These are phyloP conservation scores for Rhabditophanes sp. DNA, from an alignment of 2,888 invertebrate genomes.

Conservation along the genomic window DNA sequence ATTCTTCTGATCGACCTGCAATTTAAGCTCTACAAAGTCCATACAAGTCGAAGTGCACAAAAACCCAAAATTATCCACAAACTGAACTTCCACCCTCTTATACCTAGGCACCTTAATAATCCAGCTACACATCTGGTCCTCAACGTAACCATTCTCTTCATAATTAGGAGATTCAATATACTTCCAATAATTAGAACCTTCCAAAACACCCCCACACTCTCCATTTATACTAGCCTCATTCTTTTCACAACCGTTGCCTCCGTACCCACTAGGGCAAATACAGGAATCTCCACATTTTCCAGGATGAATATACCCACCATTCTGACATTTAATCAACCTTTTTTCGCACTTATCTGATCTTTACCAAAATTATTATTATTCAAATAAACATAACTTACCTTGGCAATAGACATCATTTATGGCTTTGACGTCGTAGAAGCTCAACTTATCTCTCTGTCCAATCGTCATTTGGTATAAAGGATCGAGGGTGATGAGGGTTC, in stretches of 20 bases:
- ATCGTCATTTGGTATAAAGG: slow-evolving; percentile 38
- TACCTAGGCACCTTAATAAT: slow-evolving; percentile 19
- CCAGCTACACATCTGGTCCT: slow-evolving; percentile 38
- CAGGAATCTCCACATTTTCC: slow-evolving; percentile 20
- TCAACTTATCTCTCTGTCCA: slow-evolving; percentile 39
- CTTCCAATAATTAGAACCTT: slow-evolving; percentile 9
- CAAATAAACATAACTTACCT: slow-evolving; percentile 15
- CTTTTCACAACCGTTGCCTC: slow-evolving; percentile 24
- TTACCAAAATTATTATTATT: slow-evolving; percentile 6
- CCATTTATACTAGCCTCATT: slow-evolving; percentile 28
- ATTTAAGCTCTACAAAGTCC: slow-evolving; percentile 42
- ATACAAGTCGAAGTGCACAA: slow-evolving; percentile 39
- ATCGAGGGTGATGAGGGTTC: slow-evolving; percentile 34
- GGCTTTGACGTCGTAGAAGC: slow-evolving; percentile 34
- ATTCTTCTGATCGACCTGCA: slow-evolving; percentile 25
- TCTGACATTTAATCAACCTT: slow-evolving; percentile 18
- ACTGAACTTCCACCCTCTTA: slow-evolving; percentile 28
- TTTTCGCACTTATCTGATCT: slow-evolving; percentile 18
- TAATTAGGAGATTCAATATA: slow-evolving; percentile 17
- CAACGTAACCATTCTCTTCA: slow-evolving; percentile 16
- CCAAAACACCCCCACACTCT: slow-evolving; percentile 30
- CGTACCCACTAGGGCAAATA: slow-evolving; percentile 38
- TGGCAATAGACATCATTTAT: slow-evolving; percentile 40
- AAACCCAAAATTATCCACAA: slow-evolving; percentile 38
- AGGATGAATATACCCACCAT: slow-evolving; percentile 41